These are phyloP conservation scores for Dicycla oo DNA, from an alignment of 2,888 invertebrate genomes.

Conservation along the genomic window DNA sequence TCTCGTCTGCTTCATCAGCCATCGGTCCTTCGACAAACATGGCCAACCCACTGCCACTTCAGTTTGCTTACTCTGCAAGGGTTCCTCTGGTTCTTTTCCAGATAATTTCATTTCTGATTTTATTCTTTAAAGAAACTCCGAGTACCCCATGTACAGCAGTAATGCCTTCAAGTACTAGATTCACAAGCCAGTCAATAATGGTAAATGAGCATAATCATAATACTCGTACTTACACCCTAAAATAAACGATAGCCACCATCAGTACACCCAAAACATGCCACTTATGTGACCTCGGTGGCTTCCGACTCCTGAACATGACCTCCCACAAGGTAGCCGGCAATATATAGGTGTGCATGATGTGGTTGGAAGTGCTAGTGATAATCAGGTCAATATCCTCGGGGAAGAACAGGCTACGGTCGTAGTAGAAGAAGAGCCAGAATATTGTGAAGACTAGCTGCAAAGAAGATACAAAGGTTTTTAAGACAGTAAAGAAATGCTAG, in stretches of 20 bases:
- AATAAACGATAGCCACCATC: constrained; percentile 27
- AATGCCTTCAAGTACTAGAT: too few species aligned
- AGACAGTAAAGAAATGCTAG: too few species aligned
- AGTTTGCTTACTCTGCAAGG: too few species aligned
- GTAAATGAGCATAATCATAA: too few species aligned
- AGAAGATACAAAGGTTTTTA: not conserved
- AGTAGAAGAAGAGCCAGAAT: constrained; percentile 63
- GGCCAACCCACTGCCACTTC: too few species aligned
- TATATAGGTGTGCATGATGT: constrained; percentile 65
- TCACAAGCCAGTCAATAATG: too few species aligned
- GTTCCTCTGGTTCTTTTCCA: too few species aligned
- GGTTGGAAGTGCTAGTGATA: constrained; percentile 57
- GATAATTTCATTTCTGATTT: too few species aligned
- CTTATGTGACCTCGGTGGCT: constrained; percentile 17
- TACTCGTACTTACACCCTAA: constrained; percentile 58
- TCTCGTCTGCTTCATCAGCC: too few species aligned
- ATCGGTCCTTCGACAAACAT: too few species aligned
- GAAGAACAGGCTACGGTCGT: constrained; percentile 61
- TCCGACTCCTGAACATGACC: constrained; percentile 48
- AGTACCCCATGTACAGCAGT: too few species aligned
- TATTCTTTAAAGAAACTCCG: too few species aligned
- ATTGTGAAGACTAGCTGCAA: constrained; percentile 56
- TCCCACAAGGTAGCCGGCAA: constrained; percentile 52
- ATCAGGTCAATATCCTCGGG: constrained; percentile 61
- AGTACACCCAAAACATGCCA: constrained; percentile 8